These are phyloP conservation scores for Luperina nickerlii DNA, from an alignment of 2,888 invertebrate species.

Conservation along the genomic window DNA sequence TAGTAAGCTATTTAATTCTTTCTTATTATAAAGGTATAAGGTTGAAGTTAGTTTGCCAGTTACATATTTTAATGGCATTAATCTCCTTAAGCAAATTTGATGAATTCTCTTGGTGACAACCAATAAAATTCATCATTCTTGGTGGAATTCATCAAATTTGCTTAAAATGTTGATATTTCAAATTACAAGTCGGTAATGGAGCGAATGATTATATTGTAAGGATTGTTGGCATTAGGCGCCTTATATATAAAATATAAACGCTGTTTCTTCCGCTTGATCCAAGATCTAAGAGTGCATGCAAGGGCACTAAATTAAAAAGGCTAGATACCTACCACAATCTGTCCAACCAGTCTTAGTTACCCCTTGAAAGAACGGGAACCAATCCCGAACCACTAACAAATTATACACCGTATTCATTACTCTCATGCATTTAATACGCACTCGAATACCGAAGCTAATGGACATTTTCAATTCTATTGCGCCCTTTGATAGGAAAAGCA, in stretches of 20 bases:
- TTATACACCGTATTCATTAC: conserved; percentile 38
- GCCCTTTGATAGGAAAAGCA: conserved; percentile 83
- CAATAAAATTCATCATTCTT: conserved; percentile 67
- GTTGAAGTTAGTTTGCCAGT: conserved; percentile 47
- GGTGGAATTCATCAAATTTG: conserved; percentile 72
- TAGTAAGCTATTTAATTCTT: conserved; percentile 35
- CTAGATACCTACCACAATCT: background rate
- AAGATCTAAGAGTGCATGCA: too few species aligned
- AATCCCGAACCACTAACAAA: conserved; percentile 13
- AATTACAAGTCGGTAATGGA: conserved; percentile 75
- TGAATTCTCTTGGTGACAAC: background rate
- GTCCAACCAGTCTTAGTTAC: conserved; percentile 3
- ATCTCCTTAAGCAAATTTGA: too few species aligned
- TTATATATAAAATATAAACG: conserved; percentile 66
- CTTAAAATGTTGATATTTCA: conserved; percentile 77
- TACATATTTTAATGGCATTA: background rate
- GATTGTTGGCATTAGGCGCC: conserved; percentile 66
- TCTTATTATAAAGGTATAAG: conserved; percentile 46
- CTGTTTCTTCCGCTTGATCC: conserved; percentile 62
- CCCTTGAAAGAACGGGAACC: background rate
- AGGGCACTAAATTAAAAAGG: too few species aligned
- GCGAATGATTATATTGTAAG: conserved; percentile 70
- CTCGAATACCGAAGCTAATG: conserved; percentile 74
- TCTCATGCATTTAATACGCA: conserved; percentile 36
- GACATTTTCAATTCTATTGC: conserved; percentile 85